Conservation (phyloP, 2,888 invertebrate genomes). For the Keiferia lycopersicella region DNA sequence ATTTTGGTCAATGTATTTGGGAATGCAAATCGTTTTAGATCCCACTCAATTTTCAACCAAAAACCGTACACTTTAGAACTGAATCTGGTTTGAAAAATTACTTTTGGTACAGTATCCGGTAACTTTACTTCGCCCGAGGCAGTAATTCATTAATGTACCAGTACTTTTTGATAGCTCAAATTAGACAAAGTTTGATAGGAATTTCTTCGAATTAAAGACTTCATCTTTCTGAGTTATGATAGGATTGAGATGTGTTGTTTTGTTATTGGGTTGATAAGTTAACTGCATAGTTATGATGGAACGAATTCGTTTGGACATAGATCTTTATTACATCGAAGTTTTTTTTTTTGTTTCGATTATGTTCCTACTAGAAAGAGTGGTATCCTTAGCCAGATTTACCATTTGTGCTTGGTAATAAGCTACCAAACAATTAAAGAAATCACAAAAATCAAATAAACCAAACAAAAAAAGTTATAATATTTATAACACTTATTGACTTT, state of each 20-base stretch:
- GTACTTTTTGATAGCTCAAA: slow-evolving; percentile 67
- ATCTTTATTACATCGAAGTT: not conserved
- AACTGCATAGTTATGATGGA: slow-evolving; percentile 28
- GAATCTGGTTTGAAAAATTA: not conserved
- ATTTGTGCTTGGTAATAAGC: no score
- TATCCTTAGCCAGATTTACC: no score
- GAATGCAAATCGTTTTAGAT: slow-evolving; percentile 61
- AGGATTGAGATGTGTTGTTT: slow-evolving; percentile 48
- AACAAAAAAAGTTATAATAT: not conserved
- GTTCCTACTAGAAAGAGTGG: not conserved
- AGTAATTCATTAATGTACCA: slow-evolving; percentile 72
- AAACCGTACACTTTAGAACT: slow-evolving; percentile 15
- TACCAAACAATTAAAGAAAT: no score
- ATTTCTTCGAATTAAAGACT: slow-evolving; percentile 61
- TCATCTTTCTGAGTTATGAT: slow-evolving; percentile 62
- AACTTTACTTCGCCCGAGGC: slow-evolving; percentile 68
- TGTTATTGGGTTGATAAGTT: slow-evolving; percentile 36
- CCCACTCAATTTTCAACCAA: slow-evolving; percentile 38
- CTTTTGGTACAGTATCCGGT: slow-evolving; percentile 67
- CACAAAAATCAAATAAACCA: no score
- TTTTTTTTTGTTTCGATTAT: not conserved
- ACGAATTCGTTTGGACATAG: slow-evolving; percentile 23
- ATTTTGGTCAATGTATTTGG: slow-evolving; percentile 76
- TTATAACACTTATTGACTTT: no score
- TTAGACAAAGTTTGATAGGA: slow-evolving; percentile 65